Conservation (phyloP, 2,888 invertebrate genomes). For the Aspidiotus destructor region DNA sequence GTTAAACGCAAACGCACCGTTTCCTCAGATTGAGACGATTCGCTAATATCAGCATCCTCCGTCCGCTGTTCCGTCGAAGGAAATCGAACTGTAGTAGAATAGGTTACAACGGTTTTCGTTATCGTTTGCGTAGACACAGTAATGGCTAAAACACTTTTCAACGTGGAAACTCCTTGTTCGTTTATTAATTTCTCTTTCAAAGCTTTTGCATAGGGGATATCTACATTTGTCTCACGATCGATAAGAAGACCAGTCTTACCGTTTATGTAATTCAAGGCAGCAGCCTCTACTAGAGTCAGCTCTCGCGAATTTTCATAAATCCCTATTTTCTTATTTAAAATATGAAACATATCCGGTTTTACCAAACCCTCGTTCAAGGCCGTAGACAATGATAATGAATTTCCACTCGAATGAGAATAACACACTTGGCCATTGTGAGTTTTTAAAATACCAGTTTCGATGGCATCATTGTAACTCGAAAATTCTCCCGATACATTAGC, state of each 20-base stretch:
- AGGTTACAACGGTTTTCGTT: constrained; percentile 57
- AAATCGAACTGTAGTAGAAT: constrained; percentile 20
- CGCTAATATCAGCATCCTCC: background rate
- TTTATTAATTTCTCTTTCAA: constrained; percentile 75
- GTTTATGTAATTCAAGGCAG: constrained; percentile 75
- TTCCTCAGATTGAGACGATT: background rate
- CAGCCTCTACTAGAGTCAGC: constrained; percentile 75
- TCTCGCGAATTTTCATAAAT: constrained; percentile 66
- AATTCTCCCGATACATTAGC: constrained; percentile 55
- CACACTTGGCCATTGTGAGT: constrained; percentile 61
- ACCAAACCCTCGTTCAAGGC: constrained; percentile 69
- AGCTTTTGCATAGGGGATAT: constrained; percentile 73
- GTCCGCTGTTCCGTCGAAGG: background rate
- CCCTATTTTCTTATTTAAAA: constrained; percentile 73
- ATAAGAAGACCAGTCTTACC: constrained; percentile 77
- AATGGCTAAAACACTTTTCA: constrained; percentile 75
- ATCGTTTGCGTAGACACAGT: constrained; percentile 79
- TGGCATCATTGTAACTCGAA: constrained; percentile 72
- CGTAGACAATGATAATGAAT: constrained; percentile 41
- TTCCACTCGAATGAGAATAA: constrained; percentile 49
- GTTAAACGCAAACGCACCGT: background rate
- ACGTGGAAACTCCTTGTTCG: constrained; percentile 74
- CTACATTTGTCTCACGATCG: constrained; percentile 54
- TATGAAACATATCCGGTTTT: constrained; percentile 75
- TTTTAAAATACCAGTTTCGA: constrained; percentile 60